These are phyloP conservation scores for Xenus cinereus DNA, from an alignment of 2,113 vertebrate species.

Conservation along the genomic window DNA sequence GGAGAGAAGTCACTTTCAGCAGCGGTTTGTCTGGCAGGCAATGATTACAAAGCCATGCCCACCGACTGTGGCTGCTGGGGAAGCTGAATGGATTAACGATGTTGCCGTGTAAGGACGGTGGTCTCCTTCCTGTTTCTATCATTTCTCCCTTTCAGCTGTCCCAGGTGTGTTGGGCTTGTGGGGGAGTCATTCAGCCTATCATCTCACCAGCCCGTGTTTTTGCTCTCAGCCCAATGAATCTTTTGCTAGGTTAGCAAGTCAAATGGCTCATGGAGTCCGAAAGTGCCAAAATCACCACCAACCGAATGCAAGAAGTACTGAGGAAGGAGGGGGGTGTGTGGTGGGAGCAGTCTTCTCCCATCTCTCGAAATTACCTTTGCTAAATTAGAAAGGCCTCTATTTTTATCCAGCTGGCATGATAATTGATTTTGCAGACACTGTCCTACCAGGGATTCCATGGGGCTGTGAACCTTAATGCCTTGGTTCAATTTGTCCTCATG, in stretches of 20 bases:
- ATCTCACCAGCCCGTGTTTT: not conserved
- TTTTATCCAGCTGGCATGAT: not conserved
- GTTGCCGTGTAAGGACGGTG: not conserved
- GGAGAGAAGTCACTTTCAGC: not conserved
- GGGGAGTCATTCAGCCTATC: not conserved
- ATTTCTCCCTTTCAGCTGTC: not conserved
- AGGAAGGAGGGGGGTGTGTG: not conserved
- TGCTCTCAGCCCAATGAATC: not conserved
- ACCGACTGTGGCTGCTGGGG: not conserved
- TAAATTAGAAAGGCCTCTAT: not conserved
- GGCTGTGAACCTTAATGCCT: not conserved
- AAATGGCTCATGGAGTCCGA: not conserved
- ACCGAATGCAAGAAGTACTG: not conserved
- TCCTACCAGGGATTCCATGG: not conserved
- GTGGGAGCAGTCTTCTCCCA: not conserved
- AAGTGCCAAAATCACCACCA: not conserved
- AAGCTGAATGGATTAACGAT: not conserved
- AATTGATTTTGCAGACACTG: not conserved
- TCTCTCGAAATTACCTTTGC: not conserved
- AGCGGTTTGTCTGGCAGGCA: not conserved
- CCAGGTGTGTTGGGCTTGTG: rapidly evolving
- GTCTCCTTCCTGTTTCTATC: not conserved
- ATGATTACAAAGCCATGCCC: not conserved
- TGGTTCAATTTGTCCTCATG: not conserved
- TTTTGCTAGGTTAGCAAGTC: not conserved